phyloP scores from a whole-genome alignment of 2,113 vertebrate genomes.

The Carettochelys insculpta region DNA sequence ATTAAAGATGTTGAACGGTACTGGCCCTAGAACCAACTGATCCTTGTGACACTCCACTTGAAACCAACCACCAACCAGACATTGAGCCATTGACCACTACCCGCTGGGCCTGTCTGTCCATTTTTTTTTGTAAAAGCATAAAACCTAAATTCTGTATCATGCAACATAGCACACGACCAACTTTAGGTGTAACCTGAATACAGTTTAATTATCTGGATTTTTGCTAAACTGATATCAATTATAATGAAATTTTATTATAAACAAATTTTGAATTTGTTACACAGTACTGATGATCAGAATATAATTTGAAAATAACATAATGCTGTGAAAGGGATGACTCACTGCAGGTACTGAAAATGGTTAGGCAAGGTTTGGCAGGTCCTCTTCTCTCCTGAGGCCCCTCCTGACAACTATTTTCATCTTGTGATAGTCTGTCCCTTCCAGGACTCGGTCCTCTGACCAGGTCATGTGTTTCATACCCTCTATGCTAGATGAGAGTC shows the following conservation, averaged over 20 bases:
- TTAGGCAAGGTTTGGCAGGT: not conserved
- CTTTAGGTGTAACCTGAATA: not conserved
- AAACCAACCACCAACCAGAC: no score
- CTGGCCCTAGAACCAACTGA: no score
- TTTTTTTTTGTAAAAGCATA: not conserved
- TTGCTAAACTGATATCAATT: not conserved
- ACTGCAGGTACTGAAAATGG: not conserved
- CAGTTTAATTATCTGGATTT: not conserved
- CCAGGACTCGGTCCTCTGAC: not conserved
- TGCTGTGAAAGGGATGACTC: not conserved
- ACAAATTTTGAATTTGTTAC: not conserved
- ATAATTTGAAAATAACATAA: not conserved
- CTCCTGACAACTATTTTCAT: not conserved
- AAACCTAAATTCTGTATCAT: not conserved
- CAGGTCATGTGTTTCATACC: not conserved
- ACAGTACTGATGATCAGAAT: not conserved
- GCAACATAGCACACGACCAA: accelerated
- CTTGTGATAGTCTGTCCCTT: not conserved
- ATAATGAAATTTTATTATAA: not conserved
- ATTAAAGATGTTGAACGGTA: no score
- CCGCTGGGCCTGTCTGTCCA: no score
- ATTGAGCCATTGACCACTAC: no score
- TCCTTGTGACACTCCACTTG: no score
- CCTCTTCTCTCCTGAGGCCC: not conserved
- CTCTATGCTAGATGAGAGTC: not conserved